Evolutionary conservation across 1,140 invertebrate genomes (phyloP), one percentile per base, ranked within the genome.

Genomic region (Ditylenchus dipsaci): DNA sequence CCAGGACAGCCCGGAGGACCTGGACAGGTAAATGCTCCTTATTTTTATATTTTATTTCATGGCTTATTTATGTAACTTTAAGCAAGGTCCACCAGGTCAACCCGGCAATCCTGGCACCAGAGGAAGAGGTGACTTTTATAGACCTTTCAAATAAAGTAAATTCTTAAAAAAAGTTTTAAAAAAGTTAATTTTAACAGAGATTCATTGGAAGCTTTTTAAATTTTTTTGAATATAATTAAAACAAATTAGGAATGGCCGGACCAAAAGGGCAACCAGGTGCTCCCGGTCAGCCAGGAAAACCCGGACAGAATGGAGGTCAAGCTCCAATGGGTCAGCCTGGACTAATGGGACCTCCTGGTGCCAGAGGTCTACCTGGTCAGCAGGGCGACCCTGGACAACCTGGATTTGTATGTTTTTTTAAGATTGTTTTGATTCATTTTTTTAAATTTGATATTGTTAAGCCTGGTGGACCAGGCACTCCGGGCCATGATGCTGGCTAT

Each of bases 401-500:
- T 21, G 59, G 59, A 61, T n/a, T 5, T 5, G 59, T 61, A 30
- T 21, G 59, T 26, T 1, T 8, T 3, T 5, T 19, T 5, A 19
- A 63, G 21, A 26, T 66, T 7, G 61, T 27, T n/a, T n/a, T n/a
- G n/a, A n/a, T n/a, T n/a, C n/a, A n/a, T n/a, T n/a, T n/a, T n/a
- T n/a, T n/a, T n/a, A n/a, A 65, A 21, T 62, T 42, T 23, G 33
- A 11, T 3, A 3, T 19, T 23, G 21, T 66, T 64, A 26, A 66
- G 65, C 70, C 70, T 27, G 70, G 70, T 17, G 67, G 68, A 30
- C 56, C 21, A 17, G 70, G 70, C 17, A 33, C 49, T 9, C 70
- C 70, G 0, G 70, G 70, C 13, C 60, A 62, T 13, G 70, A 72
- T 38, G 70, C 70, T 7, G 65, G 64, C 29, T 72, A 72, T 33